Evolutionary conservation across 2,113 vertebrate species (phyloP).

Genomic region (Diglossa brunneiventris): DNA sequence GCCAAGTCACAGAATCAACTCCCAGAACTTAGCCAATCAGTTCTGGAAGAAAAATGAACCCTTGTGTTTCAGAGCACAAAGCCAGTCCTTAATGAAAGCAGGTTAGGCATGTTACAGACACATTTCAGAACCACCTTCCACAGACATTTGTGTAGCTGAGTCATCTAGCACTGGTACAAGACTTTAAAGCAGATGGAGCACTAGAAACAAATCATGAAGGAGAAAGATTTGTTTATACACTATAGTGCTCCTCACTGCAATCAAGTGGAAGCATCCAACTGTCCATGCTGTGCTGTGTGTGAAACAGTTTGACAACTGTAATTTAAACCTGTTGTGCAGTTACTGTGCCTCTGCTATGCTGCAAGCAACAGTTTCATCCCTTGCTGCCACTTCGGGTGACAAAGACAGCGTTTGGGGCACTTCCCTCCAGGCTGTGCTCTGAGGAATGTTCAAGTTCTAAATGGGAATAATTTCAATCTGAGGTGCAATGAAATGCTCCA

Average conservation of each 20-base stretch:
- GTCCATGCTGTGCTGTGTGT: neutral
- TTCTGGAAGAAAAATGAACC: neutral
- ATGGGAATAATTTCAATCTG: neutral
- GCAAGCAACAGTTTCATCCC: neutral
- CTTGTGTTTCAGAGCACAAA: neutral
- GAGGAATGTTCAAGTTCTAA: neutral
- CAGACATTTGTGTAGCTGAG: neutral
- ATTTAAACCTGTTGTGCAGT: neutral
- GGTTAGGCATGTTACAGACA: neutral
- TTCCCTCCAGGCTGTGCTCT: neutral
- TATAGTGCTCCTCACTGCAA: neutral
- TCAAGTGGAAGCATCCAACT: neutral
- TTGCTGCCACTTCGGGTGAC: neutral
- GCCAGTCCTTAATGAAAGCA: neutral
- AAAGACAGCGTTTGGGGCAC: neutral
- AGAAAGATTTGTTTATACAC: neutral
- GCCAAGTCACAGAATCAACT: neutral
- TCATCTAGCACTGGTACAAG: neutral
- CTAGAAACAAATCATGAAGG: neutral
- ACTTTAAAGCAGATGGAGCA: constrained; percentile 6
- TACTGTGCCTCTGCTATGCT: neutral
- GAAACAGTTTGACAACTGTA: neutral
- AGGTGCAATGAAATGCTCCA: neutral
- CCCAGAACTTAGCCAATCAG: neutral
- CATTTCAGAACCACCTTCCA: neutral